A percentile compares a stretch with the other conserved stretches of the same genome.
Conservation (phyloP, 2,113 vertebrate genomes). For the Turnix velox region DNA sequence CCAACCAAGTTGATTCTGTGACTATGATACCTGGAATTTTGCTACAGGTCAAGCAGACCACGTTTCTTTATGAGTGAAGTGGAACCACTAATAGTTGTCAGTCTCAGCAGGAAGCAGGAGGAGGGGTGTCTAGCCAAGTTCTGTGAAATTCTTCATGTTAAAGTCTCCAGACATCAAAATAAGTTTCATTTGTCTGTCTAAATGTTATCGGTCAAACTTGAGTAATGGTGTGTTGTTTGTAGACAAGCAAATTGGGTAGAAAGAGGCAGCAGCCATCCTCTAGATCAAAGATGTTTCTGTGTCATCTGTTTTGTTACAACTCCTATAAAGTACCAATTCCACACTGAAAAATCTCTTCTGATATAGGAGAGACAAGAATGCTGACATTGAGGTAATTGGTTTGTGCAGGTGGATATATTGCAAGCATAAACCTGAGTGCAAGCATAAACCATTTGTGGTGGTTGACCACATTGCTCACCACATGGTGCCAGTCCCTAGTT, state of each 20-base stretch:
- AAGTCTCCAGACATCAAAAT: not conserved
- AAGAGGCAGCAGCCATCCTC: not conserved
- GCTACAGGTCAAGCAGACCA: not conserved
- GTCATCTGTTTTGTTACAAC: not conserved
- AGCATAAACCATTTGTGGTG: not conserved
- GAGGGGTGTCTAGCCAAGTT: not conserved
- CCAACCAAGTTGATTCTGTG: too few species aligned
- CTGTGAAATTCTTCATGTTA: not conserved
- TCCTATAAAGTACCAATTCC: not conserved
- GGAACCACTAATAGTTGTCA: not conserved
- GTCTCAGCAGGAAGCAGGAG: not conserved
- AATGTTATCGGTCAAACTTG: not conserved
- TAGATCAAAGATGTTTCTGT: not conserved
- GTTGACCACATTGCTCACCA: not conserved
- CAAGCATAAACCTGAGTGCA: not conserved
- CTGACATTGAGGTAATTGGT: not conserved
- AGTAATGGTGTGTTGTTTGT: not conserved
- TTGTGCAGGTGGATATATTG: not conserved
- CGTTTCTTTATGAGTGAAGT: not conserved
- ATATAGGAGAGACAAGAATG: not conserved
- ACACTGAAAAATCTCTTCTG: not conserved
- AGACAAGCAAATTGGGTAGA: not conserved
- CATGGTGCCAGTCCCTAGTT: not conserved
- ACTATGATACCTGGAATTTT: not conserved
- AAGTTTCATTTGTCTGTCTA: conserved; percentile 12